phyloP scores from a whole-genome alignment of 2,888 invertebrate genomes.

The Didymodactylos carnosus region DNA sequence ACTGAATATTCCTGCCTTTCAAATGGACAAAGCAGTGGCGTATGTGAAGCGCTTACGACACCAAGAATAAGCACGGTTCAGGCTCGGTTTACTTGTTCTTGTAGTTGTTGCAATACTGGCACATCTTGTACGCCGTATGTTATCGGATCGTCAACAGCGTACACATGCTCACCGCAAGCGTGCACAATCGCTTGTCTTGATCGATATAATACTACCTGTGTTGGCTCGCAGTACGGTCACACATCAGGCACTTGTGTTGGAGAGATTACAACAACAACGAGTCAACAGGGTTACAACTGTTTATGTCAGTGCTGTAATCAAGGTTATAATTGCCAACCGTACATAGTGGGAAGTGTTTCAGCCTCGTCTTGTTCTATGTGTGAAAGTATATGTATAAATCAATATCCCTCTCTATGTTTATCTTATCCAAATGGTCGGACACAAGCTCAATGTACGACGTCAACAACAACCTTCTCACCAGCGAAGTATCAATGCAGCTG shows the following conservation, averaged over 20 bases:
- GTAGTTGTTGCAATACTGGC: background rate
- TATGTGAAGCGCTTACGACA: background rate
- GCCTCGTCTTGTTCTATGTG: too few species aligned
- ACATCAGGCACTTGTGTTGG: background rate
- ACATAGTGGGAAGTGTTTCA: too few species aligned
- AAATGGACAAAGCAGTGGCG: background rate
- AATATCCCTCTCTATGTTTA: too few species aligned
- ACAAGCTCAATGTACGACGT: too few species aligned
- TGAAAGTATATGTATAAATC: too few species aligned
- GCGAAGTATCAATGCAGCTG: background rate
- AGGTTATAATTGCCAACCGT: too few species aligned
- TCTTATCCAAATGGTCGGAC: too few species aligned
- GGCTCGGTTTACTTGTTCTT: background rate
- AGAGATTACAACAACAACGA: background rate
- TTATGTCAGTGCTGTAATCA: too few species aligned
- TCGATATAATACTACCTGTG: background rate
- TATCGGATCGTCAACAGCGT: background rate
- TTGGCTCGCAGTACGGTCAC: background rate
- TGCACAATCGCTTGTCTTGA: background rate
- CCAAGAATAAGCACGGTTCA: too few species aligned
- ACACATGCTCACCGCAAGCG: background rate
- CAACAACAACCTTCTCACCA: background rate
- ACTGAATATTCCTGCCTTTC: background rate
- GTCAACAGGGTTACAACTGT: too few species aligned
- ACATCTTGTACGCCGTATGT: background rate